phyloP scores from a whole-genome alignment of 2,113 vertebrate genomes.

The Corythoichthys haematopterus region DNA sequence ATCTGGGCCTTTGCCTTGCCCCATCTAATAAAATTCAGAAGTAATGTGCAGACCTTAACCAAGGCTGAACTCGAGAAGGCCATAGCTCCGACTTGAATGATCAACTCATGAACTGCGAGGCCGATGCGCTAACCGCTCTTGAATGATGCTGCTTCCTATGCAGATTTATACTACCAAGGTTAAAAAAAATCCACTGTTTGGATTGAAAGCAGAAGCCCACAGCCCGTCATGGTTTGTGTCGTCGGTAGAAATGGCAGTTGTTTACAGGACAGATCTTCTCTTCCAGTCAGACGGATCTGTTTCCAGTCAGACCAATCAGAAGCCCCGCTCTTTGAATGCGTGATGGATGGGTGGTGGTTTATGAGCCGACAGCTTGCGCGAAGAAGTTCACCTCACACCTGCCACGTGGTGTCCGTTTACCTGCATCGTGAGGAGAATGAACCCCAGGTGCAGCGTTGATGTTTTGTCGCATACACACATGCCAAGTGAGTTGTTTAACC shows the following conservation, averaged over 20 bases:
- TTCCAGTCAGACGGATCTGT: constrained; percentile 45
- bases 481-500: not conserved
- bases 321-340: constrained; percentile 20
- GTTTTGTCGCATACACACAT: not conserved
- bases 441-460: constrained; percentile 8
- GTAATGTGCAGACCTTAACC: no score
- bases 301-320: constrained; percentile 51
- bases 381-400: constrained; percentile 30
- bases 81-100: no score
- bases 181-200: not conserved
- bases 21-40: no score
- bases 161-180: not conserved
- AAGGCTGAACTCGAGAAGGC: no score
- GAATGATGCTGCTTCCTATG: not conserved
- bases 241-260: constrained; percentile 45
- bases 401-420: constrained; percentile 45
- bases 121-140: no score
- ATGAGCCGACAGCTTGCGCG: constrained; percentile 38
- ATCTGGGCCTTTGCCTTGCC: no score
- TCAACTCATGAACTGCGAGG: no score
- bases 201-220: not conserved
- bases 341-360: constrained; percentile 43
- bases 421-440: constrained; percentile 14
- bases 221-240: constrained; percentile 41
- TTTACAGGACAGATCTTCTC: constrained; percentile 53